A percentile compares a stretch with the other conserved stretches of the same genome.
phyloP scores from a whole-genome alignment of 2,888 invertebrate genomes.

The Leucania comma region DNA sequence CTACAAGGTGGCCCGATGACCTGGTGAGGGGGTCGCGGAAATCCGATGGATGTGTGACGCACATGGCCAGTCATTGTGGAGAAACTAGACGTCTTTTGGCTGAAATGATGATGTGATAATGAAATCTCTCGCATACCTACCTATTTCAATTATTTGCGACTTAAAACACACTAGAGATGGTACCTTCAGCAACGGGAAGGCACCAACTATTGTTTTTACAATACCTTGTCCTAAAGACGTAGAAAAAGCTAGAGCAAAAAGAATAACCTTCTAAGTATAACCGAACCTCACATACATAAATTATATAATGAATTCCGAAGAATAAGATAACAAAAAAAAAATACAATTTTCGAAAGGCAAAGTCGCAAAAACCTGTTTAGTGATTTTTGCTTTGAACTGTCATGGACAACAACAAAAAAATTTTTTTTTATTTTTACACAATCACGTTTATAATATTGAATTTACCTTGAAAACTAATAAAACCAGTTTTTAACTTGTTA shows the following conservation, averaged over 20 bases:
- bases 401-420: slow-evolving; percentile 31
- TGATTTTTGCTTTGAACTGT: slow-evolving; percentile 13
- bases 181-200: background rate
- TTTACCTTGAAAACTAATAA: background rate
- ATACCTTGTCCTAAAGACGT: background rate
- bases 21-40: no score
- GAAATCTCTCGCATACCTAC: background rate
- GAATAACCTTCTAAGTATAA: background rate
- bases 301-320: background rate
- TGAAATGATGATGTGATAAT: no score
- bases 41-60: no score
- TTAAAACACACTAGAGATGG: background rate
- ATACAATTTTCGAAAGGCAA: slow-evolving; percentile 11
- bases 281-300: background rate
- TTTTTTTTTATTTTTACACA: background rate
- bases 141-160: background rate
- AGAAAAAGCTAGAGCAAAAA: background rate
- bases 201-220: background rate
- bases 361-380: slow-evolving; percentile 24
- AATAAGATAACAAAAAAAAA: background rate
- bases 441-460: background rate
- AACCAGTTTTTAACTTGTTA: slow-evolving; percentile 19
- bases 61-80: no score
- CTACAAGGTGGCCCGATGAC: no score
- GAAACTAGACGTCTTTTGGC: no score